Conservation (phyloP, 2,113 vertebrate species). For the Emydura subglobosa region DNA sequence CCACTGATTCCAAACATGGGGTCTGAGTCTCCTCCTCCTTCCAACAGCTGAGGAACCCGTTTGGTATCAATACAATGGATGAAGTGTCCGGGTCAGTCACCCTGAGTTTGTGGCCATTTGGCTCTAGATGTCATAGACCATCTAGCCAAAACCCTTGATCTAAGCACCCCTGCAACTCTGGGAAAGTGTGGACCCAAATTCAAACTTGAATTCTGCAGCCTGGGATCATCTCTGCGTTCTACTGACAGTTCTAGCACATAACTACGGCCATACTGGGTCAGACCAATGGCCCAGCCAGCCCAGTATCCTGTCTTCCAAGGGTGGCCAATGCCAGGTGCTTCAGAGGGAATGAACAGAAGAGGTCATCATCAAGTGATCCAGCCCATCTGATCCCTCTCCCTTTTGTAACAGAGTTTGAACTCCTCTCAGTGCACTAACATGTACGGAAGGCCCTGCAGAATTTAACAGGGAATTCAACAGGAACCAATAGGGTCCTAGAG, state of each 20-base stretch:
- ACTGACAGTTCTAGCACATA: too few species aligned
- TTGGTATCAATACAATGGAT: background rate
- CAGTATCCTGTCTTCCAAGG: too few species aligned
- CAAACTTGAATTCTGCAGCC: background rate
- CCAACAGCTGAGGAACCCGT: background rate
- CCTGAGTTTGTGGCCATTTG: background rate
- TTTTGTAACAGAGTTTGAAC: background rate
- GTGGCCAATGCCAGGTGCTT: too few species aligned
- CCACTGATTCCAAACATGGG: background rate
- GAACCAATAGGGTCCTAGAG: background rate
- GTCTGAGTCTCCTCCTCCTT: background rate
- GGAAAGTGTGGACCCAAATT: background rate
- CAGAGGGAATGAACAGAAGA: too few species aligned
- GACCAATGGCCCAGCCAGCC: too few species aligned
- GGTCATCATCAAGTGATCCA: too few species aligned
- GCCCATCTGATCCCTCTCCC: background rate
- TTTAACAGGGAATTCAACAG: background rate
- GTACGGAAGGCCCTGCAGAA: background rate
- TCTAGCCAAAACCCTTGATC: background rate
- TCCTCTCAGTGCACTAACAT: background rate
- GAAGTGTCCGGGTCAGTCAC: background rate
- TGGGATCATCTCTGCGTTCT: background rate
- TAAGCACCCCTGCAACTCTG: background rate
- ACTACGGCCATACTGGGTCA: too few species aligned
- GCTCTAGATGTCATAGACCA: background rate